A percentile compares a stretch with the other conserved stretches of the same genome.
These are phyloP conservation scores for Cotesia chilonis DNA, from an alignment of 1,140 invertebrate genomes.

Conservation along the genomic window DNA sequence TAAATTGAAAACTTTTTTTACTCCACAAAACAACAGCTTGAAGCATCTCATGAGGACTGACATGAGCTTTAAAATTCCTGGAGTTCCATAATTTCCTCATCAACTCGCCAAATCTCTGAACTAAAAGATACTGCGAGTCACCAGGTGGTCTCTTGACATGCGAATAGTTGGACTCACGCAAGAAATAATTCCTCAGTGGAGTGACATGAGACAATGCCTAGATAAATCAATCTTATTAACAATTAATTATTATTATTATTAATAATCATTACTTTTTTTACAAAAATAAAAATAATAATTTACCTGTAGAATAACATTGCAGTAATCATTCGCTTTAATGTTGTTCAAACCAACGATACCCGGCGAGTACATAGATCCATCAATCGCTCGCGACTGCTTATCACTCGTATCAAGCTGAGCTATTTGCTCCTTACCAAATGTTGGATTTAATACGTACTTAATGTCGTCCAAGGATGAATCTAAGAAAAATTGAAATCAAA, in stretches of 20 bases:
- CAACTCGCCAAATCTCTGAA: slow-evolving; percentile 96
- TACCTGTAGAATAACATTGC: slow-evolving; percentile 97
- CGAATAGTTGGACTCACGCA: slow-evolving; percentile 92
- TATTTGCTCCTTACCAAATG: slow-evolving; percentile 88
- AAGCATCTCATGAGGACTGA: slow-evolving; percentile 99
- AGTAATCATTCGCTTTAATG: slow-evolving; percentile 99
- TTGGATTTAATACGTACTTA: slow-evolving; percentile 98
- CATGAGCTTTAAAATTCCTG: slow-evolving; percentile 98
- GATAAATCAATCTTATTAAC: slow-evolving; percentile 33
- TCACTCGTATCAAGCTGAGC: slow-evolving; percentile 80
- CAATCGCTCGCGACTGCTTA: slow-evolving; percentile 93
- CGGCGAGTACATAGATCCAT: slow-evolving; percentile 95
- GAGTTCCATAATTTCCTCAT: slow-evolving; percentile 99
- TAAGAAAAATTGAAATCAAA: slow-evolving; percentile 58
- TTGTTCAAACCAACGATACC: slow-evolving; percentile 98
- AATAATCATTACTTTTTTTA: background rate
- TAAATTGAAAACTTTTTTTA: slow-evolving; percentile 98
- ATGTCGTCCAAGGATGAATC: slow-evolving; percentile 99
- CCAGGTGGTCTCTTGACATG: slow-evolving; percentile 90
- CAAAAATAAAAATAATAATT: slow-evolving; percentile 34
- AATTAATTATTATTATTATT: background rate
- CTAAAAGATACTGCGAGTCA: slow-evolving; percentile 89
- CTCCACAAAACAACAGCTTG: slow-evolving; percentile 99
- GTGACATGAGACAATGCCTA: slow-evolving; percentile 94
- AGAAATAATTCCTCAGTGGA: slow-evolving; percentile 93